These are phyloP conservation scores for Lepidonotus clava DNA, from an alignment of 2,888 invertebrate species.

Conservation along the genomic window DNA sequence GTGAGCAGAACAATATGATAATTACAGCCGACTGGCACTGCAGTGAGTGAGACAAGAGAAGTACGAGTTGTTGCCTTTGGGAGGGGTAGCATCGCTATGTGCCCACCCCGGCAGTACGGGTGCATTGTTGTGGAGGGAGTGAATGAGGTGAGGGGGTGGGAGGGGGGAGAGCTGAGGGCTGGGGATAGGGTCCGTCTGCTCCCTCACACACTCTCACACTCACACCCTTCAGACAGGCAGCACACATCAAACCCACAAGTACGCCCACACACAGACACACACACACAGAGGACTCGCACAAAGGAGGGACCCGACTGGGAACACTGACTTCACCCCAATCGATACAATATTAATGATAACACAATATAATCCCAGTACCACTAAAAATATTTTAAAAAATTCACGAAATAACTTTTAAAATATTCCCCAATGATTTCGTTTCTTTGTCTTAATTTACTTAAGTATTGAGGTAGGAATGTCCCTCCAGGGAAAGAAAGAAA, in stretches of 20 bases:
- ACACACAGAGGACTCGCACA: slow-evolving; percentile 20
- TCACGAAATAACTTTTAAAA: no score
- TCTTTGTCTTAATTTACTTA: no score
- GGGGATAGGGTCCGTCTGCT: slow-evolving; percentile 12
- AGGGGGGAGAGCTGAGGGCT: not conserved
- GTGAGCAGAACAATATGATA: slow-evolving; percentile 51
- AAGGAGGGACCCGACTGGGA: not conserved
- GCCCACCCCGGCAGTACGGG: not conserved
- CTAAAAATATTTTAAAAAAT: no score
- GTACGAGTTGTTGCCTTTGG: not conserved
- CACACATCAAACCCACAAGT: slow-evolving; percentile 47
- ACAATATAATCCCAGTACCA: no score
- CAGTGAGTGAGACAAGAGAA: not conserved
- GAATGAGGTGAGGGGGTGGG: not conserved
- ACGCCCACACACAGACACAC: slow-evolving; percentile 22
- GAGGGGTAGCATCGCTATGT: slow-evolving; percentile 39
- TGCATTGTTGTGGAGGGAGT: not conserved
- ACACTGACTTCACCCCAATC: slow-evolving; percentile 36
- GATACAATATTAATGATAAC: slow-evolving; percentile 26
- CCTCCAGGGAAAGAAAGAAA: no score
- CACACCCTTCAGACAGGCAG: slow-evolving; percentile 24
- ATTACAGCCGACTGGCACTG: slow-evolving; percentile 8
- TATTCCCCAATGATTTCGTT: no score
- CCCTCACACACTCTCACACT: slow-evolving; percentile 30
- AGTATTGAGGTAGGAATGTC: no score